phyloP scores from a whole-genome alignment of 2,797 vertebrate species.

The Champsocephalus esox region DNA sequence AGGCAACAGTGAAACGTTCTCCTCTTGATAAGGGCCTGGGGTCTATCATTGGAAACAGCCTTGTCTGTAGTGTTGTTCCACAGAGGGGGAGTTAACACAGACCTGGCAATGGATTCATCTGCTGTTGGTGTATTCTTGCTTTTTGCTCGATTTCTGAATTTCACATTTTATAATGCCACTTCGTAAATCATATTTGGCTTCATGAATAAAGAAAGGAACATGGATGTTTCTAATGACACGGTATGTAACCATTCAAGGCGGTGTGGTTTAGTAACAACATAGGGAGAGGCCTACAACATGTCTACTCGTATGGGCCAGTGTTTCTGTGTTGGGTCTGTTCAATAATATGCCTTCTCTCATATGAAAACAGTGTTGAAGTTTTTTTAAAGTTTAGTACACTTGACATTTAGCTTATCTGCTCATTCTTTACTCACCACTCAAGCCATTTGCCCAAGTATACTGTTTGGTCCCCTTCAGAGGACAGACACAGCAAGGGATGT shows the following conservation, averaged over 20 bases:
- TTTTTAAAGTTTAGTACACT: too few relatives aligned
- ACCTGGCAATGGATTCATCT: conserved; percentile 23
- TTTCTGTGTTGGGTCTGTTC: background rate
- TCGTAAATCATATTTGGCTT: conserved; percentile 20
- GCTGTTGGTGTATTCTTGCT: conserved; percentile 32
- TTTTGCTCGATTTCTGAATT: conserved; percentile 9
- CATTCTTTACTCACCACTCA: background rate
- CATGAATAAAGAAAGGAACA: conserved; percentile 27
- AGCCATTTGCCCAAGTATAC: too few relatives aligned
- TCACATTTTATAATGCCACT: conserved; percentile 20
- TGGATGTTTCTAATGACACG: conserved; percentile 12
- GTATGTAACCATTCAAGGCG: conserved; percentile 11
- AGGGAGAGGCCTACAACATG: background rate
- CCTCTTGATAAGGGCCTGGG: conserved; percentile 55
- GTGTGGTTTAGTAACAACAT: background rate
- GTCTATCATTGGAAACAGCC: conserved; percentile 58
- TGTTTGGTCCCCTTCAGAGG: background rate
- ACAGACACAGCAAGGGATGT: background rate
- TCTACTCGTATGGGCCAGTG: too few relatives aligned
- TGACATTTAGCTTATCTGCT: background rate
- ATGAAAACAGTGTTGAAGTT: background rate
- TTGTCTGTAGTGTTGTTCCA: conserved; percentile 45
- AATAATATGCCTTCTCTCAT: too few relatives aligned
- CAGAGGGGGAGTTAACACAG: conserved; percentile 38
- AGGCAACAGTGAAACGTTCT: conserved; percentile 37